Evolutionary conservation across 30 jellyfish, hydroid and myxozoan species (phyloP).

Genomic region (Cassiopea xamachana): DNA sequence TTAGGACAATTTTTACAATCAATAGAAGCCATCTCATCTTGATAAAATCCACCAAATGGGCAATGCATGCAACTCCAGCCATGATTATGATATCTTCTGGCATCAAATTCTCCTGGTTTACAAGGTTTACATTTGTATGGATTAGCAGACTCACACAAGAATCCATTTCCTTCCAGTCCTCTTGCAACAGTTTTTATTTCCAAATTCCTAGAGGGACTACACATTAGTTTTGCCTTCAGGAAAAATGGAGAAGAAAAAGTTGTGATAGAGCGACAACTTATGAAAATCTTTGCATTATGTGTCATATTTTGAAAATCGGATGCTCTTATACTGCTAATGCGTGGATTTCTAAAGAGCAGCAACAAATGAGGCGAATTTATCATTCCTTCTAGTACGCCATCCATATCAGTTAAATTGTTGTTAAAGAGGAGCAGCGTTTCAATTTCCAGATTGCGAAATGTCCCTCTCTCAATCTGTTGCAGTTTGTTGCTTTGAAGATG

Average conservation of each 20-base stretch:
- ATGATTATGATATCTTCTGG: background rate
- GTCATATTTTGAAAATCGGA: slow-evolving; percentile 1
- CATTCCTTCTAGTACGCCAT: slow-evolving; percentile 45
- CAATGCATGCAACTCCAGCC: background rate
- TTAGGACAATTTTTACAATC: slow-evolving; percentile 35
- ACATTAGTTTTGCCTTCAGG: background rate
- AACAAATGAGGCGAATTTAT: slow-evolving; percentile 16
- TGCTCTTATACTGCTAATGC: background rate
- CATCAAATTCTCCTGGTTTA: background rate
- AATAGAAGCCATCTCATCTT: slow-evolving; percentile 29
- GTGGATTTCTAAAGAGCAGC: slow-evolving; percentile 40
- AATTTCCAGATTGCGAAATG: slow-evolving; percentile 24
- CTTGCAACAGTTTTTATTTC: background rate
- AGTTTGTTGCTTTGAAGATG: slow-evolving; percentile 33
- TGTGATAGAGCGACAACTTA: slow-evolving; percentile 25
- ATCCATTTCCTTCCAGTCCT: background rate
- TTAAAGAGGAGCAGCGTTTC: slow-evolving; percentile 17
- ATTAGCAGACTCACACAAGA: background rate
- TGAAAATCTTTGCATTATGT: background rate
- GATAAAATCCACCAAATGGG: slow-evolving; percentile 51
- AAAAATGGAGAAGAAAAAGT: background rate
- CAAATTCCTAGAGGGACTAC: background rate
- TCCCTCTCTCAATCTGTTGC: background rate
- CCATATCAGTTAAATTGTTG: slow-evolving; percentile 10
- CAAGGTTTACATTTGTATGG: background rate